Evolutionary conservation across 1,140 invertebrate genomes (phyloP).

Genomic region (Hylyphantes graminicola): DNA sequence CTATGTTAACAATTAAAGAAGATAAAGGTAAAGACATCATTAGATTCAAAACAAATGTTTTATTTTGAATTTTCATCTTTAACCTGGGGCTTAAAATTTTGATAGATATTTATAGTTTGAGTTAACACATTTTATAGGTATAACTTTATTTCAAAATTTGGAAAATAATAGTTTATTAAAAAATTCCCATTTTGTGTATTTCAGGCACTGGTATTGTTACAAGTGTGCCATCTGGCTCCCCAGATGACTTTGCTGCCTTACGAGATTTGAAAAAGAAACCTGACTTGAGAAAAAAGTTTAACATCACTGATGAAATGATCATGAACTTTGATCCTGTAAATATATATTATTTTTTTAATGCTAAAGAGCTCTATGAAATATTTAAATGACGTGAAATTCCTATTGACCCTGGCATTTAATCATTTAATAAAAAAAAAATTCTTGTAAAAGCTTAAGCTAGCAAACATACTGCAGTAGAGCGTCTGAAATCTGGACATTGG

Average conservation of each 20-base stretch:
- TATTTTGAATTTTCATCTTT: not conserved
- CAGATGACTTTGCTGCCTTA: conserved; percentile 97
- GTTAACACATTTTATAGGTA: not conserved
- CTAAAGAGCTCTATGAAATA: not conserved
- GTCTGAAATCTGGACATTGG: too few species aligned
- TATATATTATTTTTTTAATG: not conserved
- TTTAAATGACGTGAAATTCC: not conserved
- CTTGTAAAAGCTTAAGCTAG: too few species aligned
- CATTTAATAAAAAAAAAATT: too few species aligned
- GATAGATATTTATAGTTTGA: not conserved
- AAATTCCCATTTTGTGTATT: not conserved
- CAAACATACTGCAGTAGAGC: too few species aligned
- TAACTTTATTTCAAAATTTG: not conserved
- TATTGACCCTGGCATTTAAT: too few species aligned
- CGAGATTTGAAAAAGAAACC: conserved; percentile 96
- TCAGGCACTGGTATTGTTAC: conserved; percentile 95
- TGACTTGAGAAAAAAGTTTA: conserved; percentile 92
- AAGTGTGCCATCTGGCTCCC: conserved; percentile 97
- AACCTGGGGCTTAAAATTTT: not conserved
- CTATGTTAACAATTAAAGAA: conserved; percentile 98
- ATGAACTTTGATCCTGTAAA: conserved; percentile 81
- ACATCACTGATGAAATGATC: conserved; percentile 93
- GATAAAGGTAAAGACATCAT: conserved; percentile 77
- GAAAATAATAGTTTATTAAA: not conserved
- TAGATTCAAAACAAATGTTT: too few species aligned